Evolutionary conservation across 2,797 vertebrate species (phyloP).

Genomic region (Sebastes nivosus): DNA sequence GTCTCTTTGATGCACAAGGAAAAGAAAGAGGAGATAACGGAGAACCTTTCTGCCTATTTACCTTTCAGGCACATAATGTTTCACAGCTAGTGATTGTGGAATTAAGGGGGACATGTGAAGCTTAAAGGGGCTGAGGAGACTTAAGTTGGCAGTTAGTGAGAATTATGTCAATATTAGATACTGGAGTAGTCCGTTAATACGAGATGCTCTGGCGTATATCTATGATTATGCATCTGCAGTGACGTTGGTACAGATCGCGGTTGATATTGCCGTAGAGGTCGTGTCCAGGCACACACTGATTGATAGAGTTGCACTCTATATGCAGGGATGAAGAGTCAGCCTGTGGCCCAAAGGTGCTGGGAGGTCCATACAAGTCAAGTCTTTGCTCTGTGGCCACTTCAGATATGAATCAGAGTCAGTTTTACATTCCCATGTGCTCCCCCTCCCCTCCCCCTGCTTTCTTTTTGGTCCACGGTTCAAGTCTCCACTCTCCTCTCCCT

Average conservation of each 20-base stretch:
- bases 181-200: conserved; percentile 38
- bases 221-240: conserved; percentile 35
- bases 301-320: conserved; percentile 34
- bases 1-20: conserved; percentile 16
- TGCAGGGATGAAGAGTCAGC: conserved; percentile 57
- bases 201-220: conserved; percentile 40
- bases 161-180: conserved; percentile 38
- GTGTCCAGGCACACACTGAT: conserved; percentile 62
- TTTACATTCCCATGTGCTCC: conserved; percentile 46
- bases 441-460: conserved; percentile 14
- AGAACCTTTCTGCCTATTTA: conserved; percentile 35
- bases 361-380: conserved; percentile 35
- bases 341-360: conserved; percentile 40
- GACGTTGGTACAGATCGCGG: conserved; percentile 41
- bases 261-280: conserved; percentile 57
- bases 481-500: conserved; percentile 32
- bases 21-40: conserved; percentile 40
- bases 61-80: conserved; percentile 47
- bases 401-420: conserved; percentile 36
- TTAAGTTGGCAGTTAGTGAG: conserved; percentile 55
- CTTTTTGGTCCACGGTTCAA: conserved; percentile 44
- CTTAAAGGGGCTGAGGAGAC: neutral
- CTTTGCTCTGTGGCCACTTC: conserved; percentile 41
- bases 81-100: conserved; percentile 27
- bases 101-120: conserved; percentile 8